A percentile compares a stretch with the other conserved stretches of the same genome.
phyloP scores from a whole-genome alignment of 2,113 vertebrate genomes.

The Mohoua ochrocephala region DNA sequence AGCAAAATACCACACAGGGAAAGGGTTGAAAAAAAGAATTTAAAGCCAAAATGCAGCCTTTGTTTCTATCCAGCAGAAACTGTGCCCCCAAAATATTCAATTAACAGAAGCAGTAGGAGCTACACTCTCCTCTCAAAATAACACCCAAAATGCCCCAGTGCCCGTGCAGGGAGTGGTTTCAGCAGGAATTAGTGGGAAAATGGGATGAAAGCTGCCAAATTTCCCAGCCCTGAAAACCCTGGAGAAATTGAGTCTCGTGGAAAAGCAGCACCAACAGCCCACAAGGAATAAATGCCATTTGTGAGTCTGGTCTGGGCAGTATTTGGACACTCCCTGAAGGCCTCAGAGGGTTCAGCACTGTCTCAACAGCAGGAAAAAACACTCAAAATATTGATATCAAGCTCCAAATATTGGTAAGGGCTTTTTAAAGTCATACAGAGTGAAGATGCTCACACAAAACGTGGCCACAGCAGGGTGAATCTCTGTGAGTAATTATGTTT shows the following conservation, averaged over 20 bases:
- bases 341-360: not conserved
- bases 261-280: not conserved
- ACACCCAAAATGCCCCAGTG: fast-evolving
- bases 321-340: not conserved
- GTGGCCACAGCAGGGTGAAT: not conserved
- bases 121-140: not conserved
- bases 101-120: not conserved
- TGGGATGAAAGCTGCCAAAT: not conserved
- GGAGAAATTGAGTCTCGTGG: not conserved
- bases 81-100: not conserved
- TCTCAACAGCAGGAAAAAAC: fast-evolving
- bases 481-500: fast-evolving
- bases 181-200: not conserved
- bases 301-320: fast-evolving
- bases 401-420: not conserved
- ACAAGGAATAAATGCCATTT: fast-evolving
- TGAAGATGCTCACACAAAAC: not conserved
- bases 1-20: not conserved
- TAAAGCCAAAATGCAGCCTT: not conserved
- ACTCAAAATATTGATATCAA: not conserved
- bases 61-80: not conserved
- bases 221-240: not conserved
- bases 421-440: not conserved
- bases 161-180: not conserved
- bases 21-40: fast-evolving